Evolutionary conservation across 1,140 invertebrate genomes (phyloP).

Genomic region (Polyergus mexicanus): DNA sequence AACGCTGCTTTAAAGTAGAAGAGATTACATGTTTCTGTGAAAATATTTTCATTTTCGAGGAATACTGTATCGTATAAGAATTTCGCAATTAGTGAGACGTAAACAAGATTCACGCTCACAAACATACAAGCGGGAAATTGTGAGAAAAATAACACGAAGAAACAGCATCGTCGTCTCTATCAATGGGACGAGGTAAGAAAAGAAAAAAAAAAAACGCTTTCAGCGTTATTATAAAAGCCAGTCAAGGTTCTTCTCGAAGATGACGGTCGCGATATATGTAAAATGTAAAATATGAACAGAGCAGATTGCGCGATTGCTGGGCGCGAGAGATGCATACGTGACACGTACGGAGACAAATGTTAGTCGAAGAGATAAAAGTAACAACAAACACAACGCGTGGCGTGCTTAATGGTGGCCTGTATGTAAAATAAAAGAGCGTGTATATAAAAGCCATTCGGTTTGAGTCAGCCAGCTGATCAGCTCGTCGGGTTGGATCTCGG

Average conservation of each 20-base stretch:
- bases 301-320: not conserved
- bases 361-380: constrained; percentile 32
- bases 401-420: constrained; percentile 53
- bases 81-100: constrained; percentile 18
- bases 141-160: constrained; percentile 31
- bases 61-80: not conserved
- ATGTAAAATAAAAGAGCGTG: constrained; percentile 67
- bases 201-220: not conserved
- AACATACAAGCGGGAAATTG: constrained; percentile 6
- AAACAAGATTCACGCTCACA: constrained; percentile 16
- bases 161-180: not conserved
- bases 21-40: not conserved
- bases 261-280: not conserved
- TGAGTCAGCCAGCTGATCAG: constrained; percentile 78
- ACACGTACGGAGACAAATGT: constrained; percentile 38
- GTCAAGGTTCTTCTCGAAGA: constrained; percentile 3
- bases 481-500: constrained; percentile 75
- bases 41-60: constrained; percentile 15
- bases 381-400: constrained; percentile 26
- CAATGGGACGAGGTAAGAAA: not conserved
- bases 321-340: constrained; percentile 38
- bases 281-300: not conserved
- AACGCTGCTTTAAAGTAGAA: not conserved
- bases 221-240: constrained; percentile 19
- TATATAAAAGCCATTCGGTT: constrained; percentile 81